Evolutionary conservation across 2,797 vertebrate species (phyloP).

Genomic region (Poeciliopsis presidionis): DNA sequence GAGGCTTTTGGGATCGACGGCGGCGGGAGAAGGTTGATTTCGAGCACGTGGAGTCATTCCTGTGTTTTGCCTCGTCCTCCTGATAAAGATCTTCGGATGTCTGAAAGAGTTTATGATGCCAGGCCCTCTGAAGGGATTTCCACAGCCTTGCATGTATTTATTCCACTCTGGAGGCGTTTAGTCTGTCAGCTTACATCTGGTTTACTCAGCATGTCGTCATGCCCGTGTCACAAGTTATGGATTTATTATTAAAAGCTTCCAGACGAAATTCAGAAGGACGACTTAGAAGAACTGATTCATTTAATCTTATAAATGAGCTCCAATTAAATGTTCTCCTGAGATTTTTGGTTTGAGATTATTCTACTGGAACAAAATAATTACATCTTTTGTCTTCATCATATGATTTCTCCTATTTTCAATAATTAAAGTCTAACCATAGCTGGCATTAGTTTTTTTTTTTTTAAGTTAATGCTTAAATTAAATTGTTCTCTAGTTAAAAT

Average conservation of each 20-base stretch:
- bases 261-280: not conserved
- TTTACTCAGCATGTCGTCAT: not conserved
- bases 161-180: not conserved
- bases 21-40: not conserved
- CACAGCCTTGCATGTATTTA: no score
- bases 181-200: not conserved
- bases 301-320: not conserved
- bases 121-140: not conserved
- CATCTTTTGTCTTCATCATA: not conserved
- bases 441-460: no score
- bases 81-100: not conserved
- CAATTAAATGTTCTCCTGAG: not conserved
- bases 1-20: not conserved
- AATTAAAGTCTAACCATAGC: not conserved
- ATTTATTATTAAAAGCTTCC: not conserved
- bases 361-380: not conserved
- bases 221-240: not conserved
- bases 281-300: not conserved
- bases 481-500: no score
- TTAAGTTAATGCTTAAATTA: no score
- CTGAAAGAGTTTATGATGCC: not conserved
- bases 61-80: not conserved
- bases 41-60: not conserved
- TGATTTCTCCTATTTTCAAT: not conserved
- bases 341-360: not conserved